A percentile compares a stretch with the other conserved stretches of the same genome.
Conservation (phyloP, 2,797 vertebrate species). For the Podarcis lilfordi region DNA sequence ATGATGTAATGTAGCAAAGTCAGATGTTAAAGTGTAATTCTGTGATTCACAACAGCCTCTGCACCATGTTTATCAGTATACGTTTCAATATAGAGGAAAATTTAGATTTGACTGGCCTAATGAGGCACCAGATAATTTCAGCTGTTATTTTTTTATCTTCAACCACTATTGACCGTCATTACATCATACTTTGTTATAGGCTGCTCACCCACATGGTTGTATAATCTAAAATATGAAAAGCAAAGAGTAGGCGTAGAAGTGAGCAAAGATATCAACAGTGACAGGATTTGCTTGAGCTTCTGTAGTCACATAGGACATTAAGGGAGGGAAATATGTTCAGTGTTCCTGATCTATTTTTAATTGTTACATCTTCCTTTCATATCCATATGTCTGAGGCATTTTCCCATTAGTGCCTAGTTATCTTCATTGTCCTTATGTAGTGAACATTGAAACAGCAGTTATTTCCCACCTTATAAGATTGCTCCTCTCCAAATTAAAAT, state of each 20-base stretch:
- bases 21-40: not conserved
- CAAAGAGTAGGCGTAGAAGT: not conserved
- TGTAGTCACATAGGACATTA: not conserved
- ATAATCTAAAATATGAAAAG: conserved; percentile 15
- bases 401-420: not conserved
- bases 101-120: conserved; percentile 25
- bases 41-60: accelerated
- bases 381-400: not conserved
- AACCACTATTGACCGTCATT: not conserved
- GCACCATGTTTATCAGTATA: conserved; percentile 28
- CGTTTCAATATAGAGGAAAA: conserved; percentile 16
- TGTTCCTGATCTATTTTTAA: not conserved
- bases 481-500: not conserved
- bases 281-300: not conserved
- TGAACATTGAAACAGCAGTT: not conserved
- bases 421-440: not conserved
- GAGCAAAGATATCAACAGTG: not conserved
- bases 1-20: conserved; percentile 24
- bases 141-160: conserved; percentile 3
- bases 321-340: not conserved
- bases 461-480: not conserved
- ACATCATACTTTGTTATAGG: not conserved
- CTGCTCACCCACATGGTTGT: conserved; percentile 17
- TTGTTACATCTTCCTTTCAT: not conserved
- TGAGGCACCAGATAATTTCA: conserved; percentile 44